Evolutionary conservation across 2,888 invertebrate genomes (phyloP).

Genomic region (Adelognathus sp.): DNA sequence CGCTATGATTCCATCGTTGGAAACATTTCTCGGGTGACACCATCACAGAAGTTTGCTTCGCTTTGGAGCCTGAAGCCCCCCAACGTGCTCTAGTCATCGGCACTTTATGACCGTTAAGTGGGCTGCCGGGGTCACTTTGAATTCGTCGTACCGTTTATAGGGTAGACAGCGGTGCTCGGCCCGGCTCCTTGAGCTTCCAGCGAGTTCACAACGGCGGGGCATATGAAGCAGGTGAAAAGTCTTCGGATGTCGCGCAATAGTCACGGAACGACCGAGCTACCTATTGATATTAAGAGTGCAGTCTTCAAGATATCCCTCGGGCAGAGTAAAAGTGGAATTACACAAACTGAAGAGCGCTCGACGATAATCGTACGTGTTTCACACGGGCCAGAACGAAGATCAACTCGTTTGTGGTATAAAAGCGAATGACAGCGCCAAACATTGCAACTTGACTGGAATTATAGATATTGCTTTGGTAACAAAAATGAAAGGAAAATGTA

Average conservation of each 20-base stretch:
- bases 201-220: conserved; percentile 4
- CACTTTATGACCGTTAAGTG: conserved; percentile 60
- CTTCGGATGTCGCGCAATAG: conserved; percentile 27
- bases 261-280: conserved; percentile 31
- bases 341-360: conserved; percentile 31
- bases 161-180: not conserved
- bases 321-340: conserved; percentile 45
- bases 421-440: no score
- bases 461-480: no score
- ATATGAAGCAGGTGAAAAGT: conserved; percentile 46
- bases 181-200: not conserved
- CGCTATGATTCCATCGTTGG: conserved; percentile 29
- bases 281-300: conserved; percentile 55
- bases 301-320: conserved; percentile 35
- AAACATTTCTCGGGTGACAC: conserved; percentile 28
- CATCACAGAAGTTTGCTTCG: conserved; percentile 48
- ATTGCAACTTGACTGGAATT: no score
- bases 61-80: conserved; percentile 31
- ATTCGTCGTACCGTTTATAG: conserved; percentile 39
- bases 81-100: conserved; percentile 49
- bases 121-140: conserved; percentile 57
- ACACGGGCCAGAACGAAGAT: not conserved
- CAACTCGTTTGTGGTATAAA: no score
- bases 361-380: not conserved
- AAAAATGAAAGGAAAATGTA: no score